Conservation (phyloP, 2,113 vertebrate species). For the Psilopsiagon aymara region DNA sequence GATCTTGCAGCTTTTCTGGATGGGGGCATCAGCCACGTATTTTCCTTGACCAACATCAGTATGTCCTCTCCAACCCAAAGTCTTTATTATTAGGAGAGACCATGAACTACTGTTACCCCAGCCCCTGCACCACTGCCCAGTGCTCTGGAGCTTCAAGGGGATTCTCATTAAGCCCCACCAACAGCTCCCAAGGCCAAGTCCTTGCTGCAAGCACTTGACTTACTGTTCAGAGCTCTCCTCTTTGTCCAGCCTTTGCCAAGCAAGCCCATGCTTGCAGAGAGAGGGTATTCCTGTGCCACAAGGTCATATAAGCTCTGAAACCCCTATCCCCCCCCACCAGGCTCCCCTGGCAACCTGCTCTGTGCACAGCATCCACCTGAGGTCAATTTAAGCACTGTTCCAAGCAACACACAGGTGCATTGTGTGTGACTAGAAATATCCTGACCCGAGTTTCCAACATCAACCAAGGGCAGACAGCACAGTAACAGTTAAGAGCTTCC, state of each 20-base stretch:
- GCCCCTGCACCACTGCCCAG: not conserved
- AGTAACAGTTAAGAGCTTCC: not conserved
- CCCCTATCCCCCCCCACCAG: fast-evolving
- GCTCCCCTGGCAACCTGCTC: not conserved
- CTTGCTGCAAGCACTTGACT: not conserved
- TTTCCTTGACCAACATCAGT: not conserved
- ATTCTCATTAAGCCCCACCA: not conserved
- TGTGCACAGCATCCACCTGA: too few relatives aligned
- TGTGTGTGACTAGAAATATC: not conserved
- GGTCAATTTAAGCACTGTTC: not conserved
- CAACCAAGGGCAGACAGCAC: not conserved
- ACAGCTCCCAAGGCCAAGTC: not conserved
- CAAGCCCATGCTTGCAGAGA: not conserved
- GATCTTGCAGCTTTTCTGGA: not conserved
- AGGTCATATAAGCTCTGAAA: not conserved
- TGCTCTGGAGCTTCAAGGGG: not conserved
- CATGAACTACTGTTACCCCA: not conserved
- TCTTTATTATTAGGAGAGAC: not conserved
- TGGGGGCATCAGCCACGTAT: not conserved
- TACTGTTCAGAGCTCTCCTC: not conserved
- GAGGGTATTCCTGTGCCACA: not conserved
- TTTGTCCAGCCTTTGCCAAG: not conserved
- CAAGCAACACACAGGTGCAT: not conserved
- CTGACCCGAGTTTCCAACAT: not conserved
- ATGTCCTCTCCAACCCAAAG: not conserved